Evolutionary conservation across 2,113 vertebrate species (phyloP), one percentile per base, ranked within the genome.

Genomic region (Barbus barbus): DNA sequence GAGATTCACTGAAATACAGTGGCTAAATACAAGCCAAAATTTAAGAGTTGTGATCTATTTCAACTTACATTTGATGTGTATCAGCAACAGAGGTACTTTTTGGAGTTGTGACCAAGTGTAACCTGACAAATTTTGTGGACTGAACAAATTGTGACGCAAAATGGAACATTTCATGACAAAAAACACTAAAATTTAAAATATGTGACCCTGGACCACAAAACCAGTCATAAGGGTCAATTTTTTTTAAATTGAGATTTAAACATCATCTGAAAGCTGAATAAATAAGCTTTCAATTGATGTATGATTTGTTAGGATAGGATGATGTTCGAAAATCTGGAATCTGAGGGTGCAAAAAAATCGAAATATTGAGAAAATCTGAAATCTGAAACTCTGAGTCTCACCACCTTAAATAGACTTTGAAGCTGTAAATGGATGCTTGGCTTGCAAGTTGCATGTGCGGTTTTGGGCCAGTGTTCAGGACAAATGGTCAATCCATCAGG

Each of bases 401-500:
- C 28, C 53, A 24, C 36, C 22, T 24, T 71, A 77, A 83, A 83
- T 48, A 46, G 60, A 22, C 31, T 63, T 61, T 51, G 75, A 61
- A 63, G 24, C 51, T 51, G 76, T 72, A 75, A 84, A 84, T 67
- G 58, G 38, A 78, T 72, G 73, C 78, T 78, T 53, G 56, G 74
- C 58, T 85, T 82, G 46, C 56, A 61, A 60, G 74, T 14, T 63
- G 51, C 38, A 24, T 44, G 61, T 84, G 41, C 61, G 22, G 58
- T 63, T 79, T 82, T 78, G 75, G 44, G 77, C 78, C 83, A 76
- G 71, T 38, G 71, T 72, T 61, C 63, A 46, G 83, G 63, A 88
- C 78, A 82, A 84, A 83, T 69, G 87, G 79, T 84, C 85, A 82
- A 84, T 86, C 80, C 84, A 82, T 88, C 85, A 88, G 87, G 53